phyloP scores from a whole-genome alignment of 2,797 vertebrate genomes.

The Cyprinella venusta region DNA sequence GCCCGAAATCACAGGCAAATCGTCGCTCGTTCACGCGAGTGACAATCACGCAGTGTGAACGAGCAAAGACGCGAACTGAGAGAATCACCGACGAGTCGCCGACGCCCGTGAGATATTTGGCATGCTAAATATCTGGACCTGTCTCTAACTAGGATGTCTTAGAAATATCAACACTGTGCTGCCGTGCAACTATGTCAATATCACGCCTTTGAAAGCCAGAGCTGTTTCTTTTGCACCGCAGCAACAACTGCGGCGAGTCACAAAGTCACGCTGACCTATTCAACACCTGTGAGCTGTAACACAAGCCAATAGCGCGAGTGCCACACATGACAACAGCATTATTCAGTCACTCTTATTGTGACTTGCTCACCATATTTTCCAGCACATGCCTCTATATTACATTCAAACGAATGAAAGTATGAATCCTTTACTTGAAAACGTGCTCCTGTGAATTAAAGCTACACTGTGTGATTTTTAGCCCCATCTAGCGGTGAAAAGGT shows the following conservation, averaged over 20 bases:
- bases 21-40: too few species aligned
- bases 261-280: constrained; percentile 23
- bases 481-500: too few species aligned
- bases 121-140: too few species aligned
- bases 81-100: too few species aligned
- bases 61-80: too few species aligned
- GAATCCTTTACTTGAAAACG: too few species aligned
- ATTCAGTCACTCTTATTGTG: constrained; percentile 57
- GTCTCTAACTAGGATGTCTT: not conserved
- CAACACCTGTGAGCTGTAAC: constrained; percentile 47
- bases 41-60: too few species aligned
- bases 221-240: constrained; percentile 4
- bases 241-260: constrained; percentile 29
- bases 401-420: too few species aligned
- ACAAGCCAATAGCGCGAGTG: constrained; percentile 48
- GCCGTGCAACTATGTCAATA: constrained; percentile 6
- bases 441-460: too few species aligned
- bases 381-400: not conserved
- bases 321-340: constrained; percentile 52
- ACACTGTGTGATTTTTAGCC: too few species aligned
- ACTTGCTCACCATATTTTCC: constrained; percentile 55
- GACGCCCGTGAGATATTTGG: too few species aligned
- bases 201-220: not conserved
- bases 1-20: too few species aligned
- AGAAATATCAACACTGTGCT: not conserved